phyloP scores from a whole-genome alignment of 2,113 vertebrate genomes.

The Corapipo altera region DNA sequence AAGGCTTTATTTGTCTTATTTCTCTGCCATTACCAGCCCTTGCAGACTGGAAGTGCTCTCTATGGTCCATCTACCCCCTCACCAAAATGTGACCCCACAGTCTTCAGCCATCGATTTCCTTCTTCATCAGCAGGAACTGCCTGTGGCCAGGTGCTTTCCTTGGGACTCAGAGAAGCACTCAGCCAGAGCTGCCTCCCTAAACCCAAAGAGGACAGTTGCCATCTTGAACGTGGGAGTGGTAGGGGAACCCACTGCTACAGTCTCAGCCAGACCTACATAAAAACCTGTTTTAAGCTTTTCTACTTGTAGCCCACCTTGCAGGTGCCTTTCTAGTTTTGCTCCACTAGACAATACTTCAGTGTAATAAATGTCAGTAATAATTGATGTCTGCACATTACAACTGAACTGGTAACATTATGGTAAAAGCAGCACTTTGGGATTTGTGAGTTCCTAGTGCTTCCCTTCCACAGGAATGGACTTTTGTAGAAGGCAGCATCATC shows the following conservation, averaged over 20 bases:
- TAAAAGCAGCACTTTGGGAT: background rate
- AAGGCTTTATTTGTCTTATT: background rate
- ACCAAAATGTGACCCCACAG: background rate
- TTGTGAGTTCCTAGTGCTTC: background rate
- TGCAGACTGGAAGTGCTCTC: background rate
- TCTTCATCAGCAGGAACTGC: background rate
- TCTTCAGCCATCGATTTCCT: background rate
- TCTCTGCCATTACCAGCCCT: background rate
- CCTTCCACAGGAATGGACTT: background rate
- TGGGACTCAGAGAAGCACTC: background rate
- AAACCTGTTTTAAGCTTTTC: background rate
- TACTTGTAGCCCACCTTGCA: background rate
- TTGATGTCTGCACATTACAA: background rate
- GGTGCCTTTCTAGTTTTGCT: background rate
- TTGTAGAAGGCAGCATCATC: background rate
- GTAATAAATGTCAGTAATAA: background rate
- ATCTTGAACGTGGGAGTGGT: background rate
- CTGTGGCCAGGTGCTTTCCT: background rate
- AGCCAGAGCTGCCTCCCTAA: background rate
- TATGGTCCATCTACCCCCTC: background rate
- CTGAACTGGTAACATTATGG: background rate
- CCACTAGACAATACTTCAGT: background rate
- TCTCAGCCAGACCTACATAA: background rate
- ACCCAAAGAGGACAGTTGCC: background rate
- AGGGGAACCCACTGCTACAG: background rate